Base-by-base conservation (phyloP, 1,140 invertebrate species). In the Drosophila ogumai region DNA sequence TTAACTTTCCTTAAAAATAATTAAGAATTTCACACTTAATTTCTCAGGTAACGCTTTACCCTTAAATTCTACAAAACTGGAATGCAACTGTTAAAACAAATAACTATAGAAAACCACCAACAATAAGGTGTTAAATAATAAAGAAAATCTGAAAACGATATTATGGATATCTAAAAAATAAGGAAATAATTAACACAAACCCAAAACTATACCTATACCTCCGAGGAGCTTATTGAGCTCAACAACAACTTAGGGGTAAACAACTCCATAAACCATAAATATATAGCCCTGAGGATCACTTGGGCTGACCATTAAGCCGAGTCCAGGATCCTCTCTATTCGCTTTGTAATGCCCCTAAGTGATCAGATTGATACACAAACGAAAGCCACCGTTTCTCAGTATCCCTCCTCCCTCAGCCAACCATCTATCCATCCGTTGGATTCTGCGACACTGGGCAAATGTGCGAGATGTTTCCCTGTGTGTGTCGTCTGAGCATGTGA, bases 391-490 rank as follows among this genome's bases (percentile, higher is more conserved):
- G 46, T 12, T 40, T 10, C 10, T 17, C 49, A 15, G 50, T 17
- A 15, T 38, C 25, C 50, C 34, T 6, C 4, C 25, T 9, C 12
- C 22, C n/a, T 9, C 49, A 28, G n/a, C 3, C 44, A 19, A n/a
- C 25, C 50, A 22, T 31, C 32, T 15, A 22, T 32, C 32, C 15
- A 36, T 10, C 41, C 1, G 9, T 58, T 57, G 43, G 54, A 72
- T 72, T 58, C 67, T 72, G 69, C 54, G 67, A 72, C 66, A 72
- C 41, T 72, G 67, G 38, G n/a, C 34, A 50, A 72, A 59, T 72
- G 68, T 72, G 66, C 66, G 52, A 71, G 52, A 58, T 49, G 31
- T 43, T 73, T 73, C 67, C 22, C 44, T 28, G 46, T 47, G 54
- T 40, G 59, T 17, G 47, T 8, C 7, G 31, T 19, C 15, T 22